phyloP scores from a whole-genome alignment of 2,888 invertebrate species.

The Melikaiella ostensackeni region DNA sequence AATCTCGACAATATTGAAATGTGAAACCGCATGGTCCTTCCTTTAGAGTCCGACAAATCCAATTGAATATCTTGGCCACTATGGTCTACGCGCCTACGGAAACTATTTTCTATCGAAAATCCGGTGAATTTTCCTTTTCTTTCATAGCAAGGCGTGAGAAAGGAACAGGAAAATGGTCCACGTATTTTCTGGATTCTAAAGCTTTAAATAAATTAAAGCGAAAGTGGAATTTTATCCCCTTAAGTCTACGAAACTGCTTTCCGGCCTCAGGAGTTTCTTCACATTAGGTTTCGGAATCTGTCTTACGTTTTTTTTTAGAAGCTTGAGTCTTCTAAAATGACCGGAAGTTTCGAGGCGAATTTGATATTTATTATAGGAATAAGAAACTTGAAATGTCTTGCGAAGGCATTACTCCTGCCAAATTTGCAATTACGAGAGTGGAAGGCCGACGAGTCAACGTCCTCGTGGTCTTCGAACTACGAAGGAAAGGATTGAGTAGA shows the following conservation, averaged over 20 bases:
- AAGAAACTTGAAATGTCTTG: slow-evolving; percentile 23
- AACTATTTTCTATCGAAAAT: neutral
- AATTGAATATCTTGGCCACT: slow-evolving; percentile 27
- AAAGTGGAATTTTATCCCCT: neutral
- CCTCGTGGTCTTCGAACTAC: slow-evolving; percentile 67
- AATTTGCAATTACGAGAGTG: slow-evolving; percentile 55
- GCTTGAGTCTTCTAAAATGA: neutral
- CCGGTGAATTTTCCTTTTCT: neutral
- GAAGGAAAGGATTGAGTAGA: slow-evolving; percentile 53
- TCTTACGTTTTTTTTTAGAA: neutral
- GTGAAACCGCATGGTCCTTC: slow-evolving; percentile 28
- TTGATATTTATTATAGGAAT: slow-evolving; percentile 17
- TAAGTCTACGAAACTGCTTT: too few relatives aligned
- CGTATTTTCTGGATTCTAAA: neutral
- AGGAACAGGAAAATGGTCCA: neutral
- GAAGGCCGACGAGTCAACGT: slow-evolving; percentile 72
- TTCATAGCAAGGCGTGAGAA: neutral
- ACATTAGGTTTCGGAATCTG: neutral
- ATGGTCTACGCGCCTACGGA: neutral
- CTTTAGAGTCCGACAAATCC: slow-evolving; percentile 4
- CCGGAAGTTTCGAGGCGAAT: neutral
- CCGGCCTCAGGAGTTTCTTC: too few relatives aligned
- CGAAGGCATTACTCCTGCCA: slow-evolving; percentile 46
- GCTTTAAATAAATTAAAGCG: neutral
- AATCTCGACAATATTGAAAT: slow-evolving; percentile 20